Base-by-base conservation (phyloP, 2,888 invertebrate species). In the Ichneumoninae sp. region DNA sequence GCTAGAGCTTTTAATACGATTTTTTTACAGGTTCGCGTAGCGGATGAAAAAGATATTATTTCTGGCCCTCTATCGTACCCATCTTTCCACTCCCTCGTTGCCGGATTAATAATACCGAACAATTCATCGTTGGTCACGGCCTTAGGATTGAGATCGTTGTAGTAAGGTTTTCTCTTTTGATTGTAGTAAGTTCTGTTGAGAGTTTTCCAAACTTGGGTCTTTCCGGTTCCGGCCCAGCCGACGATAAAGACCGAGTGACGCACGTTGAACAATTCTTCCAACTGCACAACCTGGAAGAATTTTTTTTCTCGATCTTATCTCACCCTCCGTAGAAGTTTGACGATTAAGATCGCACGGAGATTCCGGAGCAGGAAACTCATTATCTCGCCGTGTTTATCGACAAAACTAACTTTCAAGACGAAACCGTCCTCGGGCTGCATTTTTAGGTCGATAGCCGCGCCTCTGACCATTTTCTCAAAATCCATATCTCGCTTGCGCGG, bases 91-190 rank as follows among this genome's bases (percentile, higher is more conserved):
- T 99, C 98, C 89, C 98, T 95, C 0, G 98, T 98, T 0, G 98
- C 95, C 0, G 98, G 98, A 94, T 98, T 98, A 82, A 99, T 98
- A 76, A 98, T 96, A 6, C 99, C 99, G 94, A 98, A 99, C 52
- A 99, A 94, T 93, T 99, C 99, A 91, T 99, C 98, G 92, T 98
- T 98, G 0, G 98, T 98, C 6, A 99, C 98, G 13, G 98, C 98
- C 93, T 99, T 98, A 0, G 99, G 98, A 93, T 98, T 98, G n/a
- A 99, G 94, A 93, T 99, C 99, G 90, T 97, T 97, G 88, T 96
- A 98, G 86, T 96, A 94, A 0, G 98, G 98, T 91, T 97, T 98
- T 80, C 95, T 93, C 92, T 97, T 97, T 88, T 97, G 95, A 94
- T 98, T 97, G 73, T 95, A 93, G 93, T 98, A 98, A 0, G 98